These are phyloP conservation scores for Protonibea diacanthus DNA, from an alignment of 2,797 vertebrate genomes.

Conservation along the genomic window DNA sequence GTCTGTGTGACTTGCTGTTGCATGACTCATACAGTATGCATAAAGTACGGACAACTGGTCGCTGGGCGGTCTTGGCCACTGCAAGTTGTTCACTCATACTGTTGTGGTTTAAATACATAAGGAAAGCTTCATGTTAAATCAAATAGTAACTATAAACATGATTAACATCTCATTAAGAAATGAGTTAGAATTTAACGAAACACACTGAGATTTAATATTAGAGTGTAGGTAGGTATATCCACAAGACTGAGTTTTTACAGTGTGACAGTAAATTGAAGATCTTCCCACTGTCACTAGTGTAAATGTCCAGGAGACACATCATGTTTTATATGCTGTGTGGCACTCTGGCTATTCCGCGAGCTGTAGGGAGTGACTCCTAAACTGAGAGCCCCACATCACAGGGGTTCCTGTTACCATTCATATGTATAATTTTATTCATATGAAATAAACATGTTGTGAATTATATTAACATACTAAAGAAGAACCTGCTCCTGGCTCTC, in stretches of 20 bases:
- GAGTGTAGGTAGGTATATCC: neutral
- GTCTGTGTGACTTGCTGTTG: slow-evolving; percentile 63
- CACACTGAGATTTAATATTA: neutral
- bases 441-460: slow-evolving; percentile 41
- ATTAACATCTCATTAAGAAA: neutral
- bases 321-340: slow-evolving; percentile 37
- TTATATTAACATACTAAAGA: slow-evolving; percentile 57
- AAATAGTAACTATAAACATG: neutral
- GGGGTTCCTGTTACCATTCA: slow-evolving; percentile 18
- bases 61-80: slow-evolving; percentile 30
- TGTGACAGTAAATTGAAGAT: neutral
- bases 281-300: slow-evolving; percentile 1
- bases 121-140: neutral
- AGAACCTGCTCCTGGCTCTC: slow-evolving; percentile 20
- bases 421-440: slow-evolving; percentile 52
- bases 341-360: slow-evolving; percentile 38
- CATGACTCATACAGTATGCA: slow-evolving; percentile 71
- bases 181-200: neutral
- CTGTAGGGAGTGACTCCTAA: slow-evolving; percentile 40
- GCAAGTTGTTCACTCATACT: slow-evolving; percentile 40
- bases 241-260: neutral
- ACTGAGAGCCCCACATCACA: slow-evolving; percentile 47
- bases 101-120: slow-evolving; percentile 32
- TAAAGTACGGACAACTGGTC: slow-evolving; percentile 59
- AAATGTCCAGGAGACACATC: slow-evolving; percentile 34